A percentile compares a stretch with the other conserved stretches of the same genome.
Conservation (phyloP, 2,113 vertebrate genomes). For the Saccopteryx bilineata region DNA sequence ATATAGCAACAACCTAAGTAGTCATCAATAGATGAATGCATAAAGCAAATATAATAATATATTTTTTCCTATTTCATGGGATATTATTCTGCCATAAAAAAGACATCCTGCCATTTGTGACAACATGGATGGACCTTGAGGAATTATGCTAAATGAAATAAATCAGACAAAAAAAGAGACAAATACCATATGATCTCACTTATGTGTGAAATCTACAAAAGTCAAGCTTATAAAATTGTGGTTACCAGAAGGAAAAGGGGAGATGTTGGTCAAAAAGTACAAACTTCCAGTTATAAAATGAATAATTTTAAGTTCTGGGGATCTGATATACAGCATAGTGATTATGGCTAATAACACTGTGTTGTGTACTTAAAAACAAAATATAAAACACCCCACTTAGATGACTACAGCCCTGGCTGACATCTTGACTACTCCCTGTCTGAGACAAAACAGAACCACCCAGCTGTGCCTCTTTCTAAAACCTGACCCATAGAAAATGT, state of each 20-base stretch:
- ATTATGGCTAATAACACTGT: not conserved
- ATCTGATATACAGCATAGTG: not conserved
- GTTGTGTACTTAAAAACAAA: not conserved
- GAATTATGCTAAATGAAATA: not conserved
- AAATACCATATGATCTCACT: not conserved
- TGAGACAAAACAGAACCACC: not conserved
- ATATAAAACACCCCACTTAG: too few relatives aligned
- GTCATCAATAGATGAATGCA: not conserved
- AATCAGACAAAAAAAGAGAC: not conserved
- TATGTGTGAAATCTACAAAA: not conserved
- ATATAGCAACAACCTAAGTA: not conserved
- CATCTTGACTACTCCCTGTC: not conserved
- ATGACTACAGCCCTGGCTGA: not conserved
- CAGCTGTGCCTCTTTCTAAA: not conserved
- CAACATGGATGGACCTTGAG: not conserved
- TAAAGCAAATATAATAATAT: not conserved
- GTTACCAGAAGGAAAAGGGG: not conserved
- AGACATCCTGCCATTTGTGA: not conserved
- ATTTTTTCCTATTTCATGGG: not conserved
- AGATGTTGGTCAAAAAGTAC: not conserved
- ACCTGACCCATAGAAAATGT: not conserved
- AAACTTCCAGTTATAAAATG: not conserved
- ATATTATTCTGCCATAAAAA: not conserved
- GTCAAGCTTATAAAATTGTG: not conserved
- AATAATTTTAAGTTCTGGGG: not conserved